Evolutionary conservation across 2,888 invertebrate species (phyloP).

Genomic region (Bellardia pandia): DNA sequence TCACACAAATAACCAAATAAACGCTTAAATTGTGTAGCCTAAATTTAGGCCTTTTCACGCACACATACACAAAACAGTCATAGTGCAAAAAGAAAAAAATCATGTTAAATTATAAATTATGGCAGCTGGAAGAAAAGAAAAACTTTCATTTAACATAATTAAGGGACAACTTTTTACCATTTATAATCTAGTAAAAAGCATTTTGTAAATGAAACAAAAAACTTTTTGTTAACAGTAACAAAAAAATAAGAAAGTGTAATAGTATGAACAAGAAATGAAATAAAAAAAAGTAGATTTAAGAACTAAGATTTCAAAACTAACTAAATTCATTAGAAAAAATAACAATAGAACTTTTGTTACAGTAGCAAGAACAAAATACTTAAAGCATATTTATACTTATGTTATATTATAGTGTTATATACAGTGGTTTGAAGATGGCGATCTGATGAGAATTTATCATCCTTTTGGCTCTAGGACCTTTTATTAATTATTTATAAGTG

Average conservation of each 20-base stretch:
- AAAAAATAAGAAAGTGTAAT: constrained; percentile 10
- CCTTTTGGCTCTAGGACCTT: no score
- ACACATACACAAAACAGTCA: neutral
- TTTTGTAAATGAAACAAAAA: constrained; percentile 62
- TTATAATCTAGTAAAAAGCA: constrained; percentile 70
- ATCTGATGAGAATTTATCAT: no score
- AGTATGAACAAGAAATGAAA: constrained; percentile 10
- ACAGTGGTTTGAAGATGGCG: constrained; percentile 1
- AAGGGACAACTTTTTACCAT: constrained; percentile 70
- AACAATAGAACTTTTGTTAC: constrained; percentile 62
- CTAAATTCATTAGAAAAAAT: constrained; percentile 71
- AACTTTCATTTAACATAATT: constrained; percentile 72
- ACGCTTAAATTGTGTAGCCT: constrained; percentile 64
- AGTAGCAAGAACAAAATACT: constrained; percentile 33
- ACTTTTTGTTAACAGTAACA: constrained; percentile 19
- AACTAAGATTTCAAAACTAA: constrained; percentile 64
- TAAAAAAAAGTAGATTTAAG: constrained; percentile 14
- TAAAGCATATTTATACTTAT: constrained; percentile 16
- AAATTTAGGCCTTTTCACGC: constrained; percentile 45
- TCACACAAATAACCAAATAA: constrained; percentile 27
- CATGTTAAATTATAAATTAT: constrained; percentile 19
- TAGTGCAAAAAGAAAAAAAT: neutral
- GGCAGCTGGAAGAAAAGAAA: constrained; percentile 47
- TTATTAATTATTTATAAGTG: no score
- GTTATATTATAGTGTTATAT: neutral